Evolutionary conservation across 64 coral and sea anemone genomes (phyloP), one percentile per base, ranked within the genome.

Genomic region (Platygyra sinensis): DNA sequence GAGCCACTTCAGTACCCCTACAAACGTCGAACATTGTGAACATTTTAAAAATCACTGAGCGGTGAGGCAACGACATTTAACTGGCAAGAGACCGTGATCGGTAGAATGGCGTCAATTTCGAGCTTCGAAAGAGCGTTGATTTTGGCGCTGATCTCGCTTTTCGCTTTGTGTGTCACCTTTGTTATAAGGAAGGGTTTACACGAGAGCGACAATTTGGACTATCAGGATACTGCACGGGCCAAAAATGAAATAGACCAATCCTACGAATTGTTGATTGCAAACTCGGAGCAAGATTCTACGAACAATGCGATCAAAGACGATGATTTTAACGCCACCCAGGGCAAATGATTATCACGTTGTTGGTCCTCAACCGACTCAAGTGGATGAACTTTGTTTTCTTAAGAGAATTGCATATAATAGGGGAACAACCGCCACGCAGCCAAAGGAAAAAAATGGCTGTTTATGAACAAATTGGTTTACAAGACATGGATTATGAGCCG

Each of bases 201-300:
- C 20, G 69, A 91, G 52, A 31, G 62, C 0, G 46, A 73, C 9
- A 60, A 25, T 39, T 82, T 82, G 38, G 77, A 82, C 18, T 74
- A 83, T 29, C 89, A 91, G 52, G 80, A 91, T 60, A 73, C 80
- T 6, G 72, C 89, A 28, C 72, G 89, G 25, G 89, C 79, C 16
- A 55, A 84, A 57, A 73, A 73, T 11, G 89, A 91, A 80, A 91
- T 91, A 30, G 89, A 91, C 14, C 69, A 91, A 29, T 91, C 89
- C 24, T 91, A 91, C 52, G 89, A 74, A 14, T 32, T 91, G 10
- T 20, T 91, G 16, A 91, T 91, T 28, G 80, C 89, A 31, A 55
- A 61, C 24, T 80, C 78, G 10, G 78, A 62, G 54, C 78, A 80
- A 61, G 57, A 80, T 54, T 60, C 17, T 54, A 18, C 57, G 5